Evolutionary conservation across 35 echinoderm and acorn worm genomes (phyloP), one percentile per base, ranked within the genome.

Genomic region (Acanthaster planci): DNA sequence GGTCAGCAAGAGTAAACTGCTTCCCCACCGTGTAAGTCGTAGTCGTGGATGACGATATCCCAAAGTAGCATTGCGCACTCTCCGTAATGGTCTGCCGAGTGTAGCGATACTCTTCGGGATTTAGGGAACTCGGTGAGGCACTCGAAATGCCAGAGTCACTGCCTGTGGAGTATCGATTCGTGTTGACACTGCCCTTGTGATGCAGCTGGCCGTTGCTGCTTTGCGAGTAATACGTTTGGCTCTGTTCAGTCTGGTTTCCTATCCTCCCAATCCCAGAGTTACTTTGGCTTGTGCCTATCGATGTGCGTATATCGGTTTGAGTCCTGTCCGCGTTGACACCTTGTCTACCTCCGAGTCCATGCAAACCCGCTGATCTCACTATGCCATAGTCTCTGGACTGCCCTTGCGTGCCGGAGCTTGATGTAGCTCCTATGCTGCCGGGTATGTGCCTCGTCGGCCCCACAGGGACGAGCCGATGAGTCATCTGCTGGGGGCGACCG

Each of bases 71-170:
- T 72, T 92, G 84, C 38, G 78, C 56, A 52, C 84, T 92, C 86
- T 92, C 90, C 37, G 88, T 94, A 36, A 91, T 82, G 67, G 93
- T 95, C 75, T 95, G 84, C 38, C 89, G 47, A 7, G 57, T 91
- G 81, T 87, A 72, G 30, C 84, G 85, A 17, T 77, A 91, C 36
- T 90, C 92, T 38, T 95, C 85, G 8, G 93, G 84, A 67, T 79
- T 85, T 53, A 87, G 78, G 21, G 78, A 87, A 2, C 82, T 86
- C 14, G 77, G 92, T 27, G 78, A 79, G 39, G 86, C 84, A 83
- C 78, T 59, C 1, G 32, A 17, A 29, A 76, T 52, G 9, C 32
- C 90, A 19, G 12, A 50, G 51, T 91, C 77, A 58, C 76, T 36
- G 51, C 78, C 60, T 67, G 47, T 88, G 80, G 80, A 56, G 14